phyloP scores from a whole-genome alignment of 2,888 invertebrate species.

The Chrysolina americana region DNA sequence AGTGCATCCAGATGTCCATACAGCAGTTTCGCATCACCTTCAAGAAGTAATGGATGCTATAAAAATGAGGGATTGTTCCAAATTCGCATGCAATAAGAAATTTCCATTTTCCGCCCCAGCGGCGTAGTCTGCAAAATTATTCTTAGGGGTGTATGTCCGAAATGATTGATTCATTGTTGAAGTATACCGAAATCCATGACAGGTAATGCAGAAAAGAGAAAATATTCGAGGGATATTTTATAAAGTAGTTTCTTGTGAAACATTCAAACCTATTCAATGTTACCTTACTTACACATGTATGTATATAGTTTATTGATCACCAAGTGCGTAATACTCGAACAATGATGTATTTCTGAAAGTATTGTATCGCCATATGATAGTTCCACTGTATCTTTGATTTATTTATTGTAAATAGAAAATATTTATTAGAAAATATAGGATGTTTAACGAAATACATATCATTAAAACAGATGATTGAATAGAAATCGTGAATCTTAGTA shows the following conservation, averaged over 20 bases:
- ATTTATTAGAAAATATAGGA: neutral
- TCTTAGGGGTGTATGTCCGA: neutral
- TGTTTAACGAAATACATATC: neutral
- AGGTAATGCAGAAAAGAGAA: neutral
- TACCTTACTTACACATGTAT: constrained; percentile 4
- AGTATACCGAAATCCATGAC: constrained; percentile 17
- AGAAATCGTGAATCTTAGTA: neutral
- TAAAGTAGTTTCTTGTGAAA: constrained; percentile 15
- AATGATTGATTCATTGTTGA: constrained; percentile 8
- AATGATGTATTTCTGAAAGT: too few relatives aligned
- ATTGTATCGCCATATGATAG: too few relatives aligned
- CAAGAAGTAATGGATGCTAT: constrained; percentile 84
- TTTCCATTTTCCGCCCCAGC: constrained; percentile 59
- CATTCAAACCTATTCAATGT: constrained; percentile 17
- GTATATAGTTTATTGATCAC: constrained; percentile 18
- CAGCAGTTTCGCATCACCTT: constrained; percentile 77
- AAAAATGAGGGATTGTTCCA: constrained; percentile 78
- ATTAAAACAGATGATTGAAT: neutral
- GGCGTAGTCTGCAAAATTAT: constrained; percentile 44
- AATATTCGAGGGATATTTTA: constrained; percentile 9
- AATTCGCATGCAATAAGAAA: constrained; percentile 73
- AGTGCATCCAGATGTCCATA: constrained; percentile 75
- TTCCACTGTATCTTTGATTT: neutral
- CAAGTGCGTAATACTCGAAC: neutral
- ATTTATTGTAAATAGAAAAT: constrained; percentile 19